Conservation (phyloP, 1,140 invertebrate genomes). For the Belonocnema kinseyi region DNA sequence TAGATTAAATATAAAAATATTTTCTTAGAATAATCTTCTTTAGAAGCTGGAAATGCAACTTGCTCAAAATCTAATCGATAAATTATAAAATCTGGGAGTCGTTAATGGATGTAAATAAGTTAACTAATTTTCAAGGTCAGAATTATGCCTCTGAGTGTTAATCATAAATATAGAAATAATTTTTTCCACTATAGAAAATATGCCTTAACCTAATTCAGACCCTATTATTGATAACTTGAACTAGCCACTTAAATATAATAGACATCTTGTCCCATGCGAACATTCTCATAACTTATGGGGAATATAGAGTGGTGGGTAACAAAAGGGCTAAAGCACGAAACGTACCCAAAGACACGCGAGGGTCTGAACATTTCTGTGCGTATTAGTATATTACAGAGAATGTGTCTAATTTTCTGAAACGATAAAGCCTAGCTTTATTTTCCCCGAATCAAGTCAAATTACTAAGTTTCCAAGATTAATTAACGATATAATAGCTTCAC, state of each 20-base stretch:
- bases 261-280: slow-evolving; percentile 19
- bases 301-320: slow-evolving; percentile 56
- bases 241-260: slow-evolving; percentile 28
- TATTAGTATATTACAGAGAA: slow-evolving; percentile 12
- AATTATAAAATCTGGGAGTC: neutral
- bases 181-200: no score
- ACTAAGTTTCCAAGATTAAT: neutral
- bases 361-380: slow-evolving; percentile 34
- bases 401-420: slow-evolving; percentile 7
- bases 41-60: neutral
- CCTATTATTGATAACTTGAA: slow-evolving; percentile 17
- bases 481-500: neutral
- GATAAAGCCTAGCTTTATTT: slow-evolving; percentile 4
- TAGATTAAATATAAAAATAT: neutral
- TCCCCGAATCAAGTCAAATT: neutral
- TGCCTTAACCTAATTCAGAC: neutral
- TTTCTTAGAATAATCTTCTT: neutral
- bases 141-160: no score
- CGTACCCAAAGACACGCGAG: slow-evolving; percentile 55
- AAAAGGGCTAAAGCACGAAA: slow-evolving; percentile 52
- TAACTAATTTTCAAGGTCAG: no score
- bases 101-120: neutral
- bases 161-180: no score
- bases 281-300: slow-evolving; percentile 48
- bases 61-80: neutral